Evolutionary conservation across 1,140 invertebrate genomes (phyloP).

Genomic region (Psilanteris sp.): DNA sequence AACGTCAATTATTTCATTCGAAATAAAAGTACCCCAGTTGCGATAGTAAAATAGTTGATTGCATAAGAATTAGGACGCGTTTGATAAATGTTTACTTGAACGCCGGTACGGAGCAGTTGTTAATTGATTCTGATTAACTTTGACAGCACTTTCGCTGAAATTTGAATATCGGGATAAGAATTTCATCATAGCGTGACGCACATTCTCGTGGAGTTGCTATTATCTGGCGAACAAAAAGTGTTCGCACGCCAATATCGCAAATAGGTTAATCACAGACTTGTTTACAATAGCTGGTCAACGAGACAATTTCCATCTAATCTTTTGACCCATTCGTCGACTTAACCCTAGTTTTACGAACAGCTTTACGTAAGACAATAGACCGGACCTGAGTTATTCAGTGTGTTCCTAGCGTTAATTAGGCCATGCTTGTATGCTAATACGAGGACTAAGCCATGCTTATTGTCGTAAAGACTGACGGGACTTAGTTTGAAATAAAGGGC

Average conservation of each 20-base stretch:
- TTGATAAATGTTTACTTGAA: slow-evolving; percentile 16
- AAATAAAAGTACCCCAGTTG: slow-evolving; percentile 3
- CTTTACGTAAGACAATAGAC: slow-evolving; percentile 74
- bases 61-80: background rate
- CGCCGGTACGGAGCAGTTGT: slow-evolving; percentile 10
- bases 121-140: slow-evolving; percentile 32
- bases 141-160: slow-evolving; percentile 34
- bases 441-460: slow-evolving; percentile 75
- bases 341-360: slow-evolving; percentile 73
- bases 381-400: slow-evolving; percentile 70
- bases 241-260: slow-evolving; percentile 37
- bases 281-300: slow-evolving; percentile 43
- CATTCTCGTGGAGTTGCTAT: background rate
- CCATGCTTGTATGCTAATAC: slow-evolving; percentile 76
- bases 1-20: too few species aligned
- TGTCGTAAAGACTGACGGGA: slow-evolving; percentile 69
- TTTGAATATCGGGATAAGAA: slow-evolving; percentile 35
- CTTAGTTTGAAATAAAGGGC: slow-evolving; percentile 68
- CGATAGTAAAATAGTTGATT: background rate
- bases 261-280: slow-evolving; percentile 58
- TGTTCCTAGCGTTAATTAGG: slow-evolving; percentile 75
- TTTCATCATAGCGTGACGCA: slow-evolving; percentile 29
- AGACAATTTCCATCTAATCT: slow-evolving; percentile 63
- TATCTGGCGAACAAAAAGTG: slow-evolving; percentile 37
- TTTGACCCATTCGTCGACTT: slow-evolving; percentile 63